A percentile compares a stretch with the other conserved stretches of the same genome.
phyloP scores from a whole-genome alignment of 2,797 vertebrate genomes.

The Nothura maculosa region DNA sequence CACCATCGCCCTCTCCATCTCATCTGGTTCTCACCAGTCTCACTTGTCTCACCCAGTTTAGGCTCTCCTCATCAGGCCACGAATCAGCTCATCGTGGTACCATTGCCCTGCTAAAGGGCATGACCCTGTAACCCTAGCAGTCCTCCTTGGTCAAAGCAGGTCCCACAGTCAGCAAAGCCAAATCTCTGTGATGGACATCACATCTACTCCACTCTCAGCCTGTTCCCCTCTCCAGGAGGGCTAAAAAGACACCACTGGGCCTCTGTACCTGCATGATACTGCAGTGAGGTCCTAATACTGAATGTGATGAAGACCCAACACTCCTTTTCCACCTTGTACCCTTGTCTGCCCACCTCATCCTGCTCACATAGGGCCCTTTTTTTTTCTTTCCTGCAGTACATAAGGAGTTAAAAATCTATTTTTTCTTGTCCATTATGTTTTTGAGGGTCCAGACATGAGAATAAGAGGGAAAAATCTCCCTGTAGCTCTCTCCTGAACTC shows the following conservation, averaged over 20 bases:
- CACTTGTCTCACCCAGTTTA: not conserved
- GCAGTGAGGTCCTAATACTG: too few relatives aligned
- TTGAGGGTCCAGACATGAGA: not conserved
- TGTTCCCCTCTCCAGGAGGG: not conserved
- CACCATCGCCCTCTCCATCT: not conserved
- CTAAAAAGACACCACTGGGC: too few relatives aligned
- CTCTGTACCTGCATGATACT: too few relatives aligned
- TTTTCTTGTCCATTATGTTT: not conserved
- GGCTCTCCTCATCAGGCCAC: not conserved
- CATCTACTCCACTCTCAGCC: accelerated
- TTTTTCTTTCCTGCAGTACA: not conserved
- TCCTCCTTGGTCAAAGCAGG: not conserved
- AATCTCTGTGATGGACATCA: not conserved
- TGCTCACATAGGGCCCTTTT: not conserved
- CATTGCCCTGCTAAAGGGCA: not conserved
- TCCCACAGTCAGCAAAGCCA: not conserved
- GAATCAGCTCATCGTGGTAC: accelerated
- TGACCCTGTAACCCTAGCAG: not conserved
- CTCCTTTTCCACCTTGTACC: too few relatives aligned
- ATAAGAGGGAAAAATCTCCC: not conserved
- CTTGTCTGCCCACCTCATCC: not conserved
- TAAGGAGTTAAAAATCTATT: not conserved
- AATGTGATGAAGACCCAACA: too few relatives aligned
- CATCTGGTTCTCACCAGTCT: not conserved
- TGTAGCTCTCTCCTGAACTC: not conserved